A percentile compares a stretch with the other conserved stretches of the same genome.
These are phyloP conservation scores for Drosophila antonietae DNA, from an alignment of 2,888 invertebrate genomes.

Conservation along the genomic window DNA sequence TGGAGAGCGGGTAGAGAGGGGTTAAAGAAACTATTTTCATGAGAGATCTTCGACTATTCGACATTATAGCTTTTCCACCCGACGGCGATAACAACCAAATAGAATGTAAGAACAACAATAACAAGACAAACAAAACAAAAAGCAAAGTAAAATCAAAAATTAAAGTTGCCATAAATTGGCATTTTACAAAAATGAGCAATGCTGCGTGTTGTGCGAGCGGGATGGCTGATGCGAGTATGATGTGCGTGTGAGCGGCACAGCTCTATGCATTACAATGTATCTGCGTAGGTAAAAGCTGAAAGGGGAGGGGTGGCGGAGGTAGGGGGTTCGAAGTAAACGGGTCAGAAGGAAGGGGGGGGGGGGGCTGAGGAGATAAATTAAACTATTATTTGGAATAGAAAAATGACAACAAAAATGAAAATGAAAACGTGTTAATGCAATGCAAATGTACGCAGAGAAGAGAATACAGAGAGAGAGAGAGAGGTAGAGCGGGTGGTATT, in stretches of 20 bases:
- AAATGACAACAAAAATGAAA: conserved; percentile 13
- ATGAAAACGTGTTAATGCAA: conserved; percentile 23
- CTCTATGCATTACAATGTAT: conserved; percentile 18
- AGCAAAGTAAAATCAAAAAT: conserved; percentile 19
- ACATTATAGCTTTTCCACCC: background rate
- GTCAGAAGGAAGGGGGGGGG: background rate
- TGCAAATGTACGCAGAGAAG: background rate
- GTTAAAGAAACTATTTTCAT: conserved; percentile 22
- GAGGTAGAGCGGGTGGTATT: background rate
- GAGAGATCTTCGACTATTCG: conserved; percentile 37
- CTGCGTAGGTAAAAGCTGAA: background rate
- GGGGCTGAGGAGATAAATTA: conserved; percentile 6
- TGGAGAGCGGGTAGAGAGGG: background rate
- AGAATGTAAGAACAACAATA: background rate
- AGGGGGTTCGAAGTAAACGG: too few species aligned
- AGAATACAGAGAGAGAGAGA: background rate
- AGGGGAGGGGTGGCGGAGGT: background rate
- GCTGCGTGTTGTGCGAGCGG: conserved; percentile 35
- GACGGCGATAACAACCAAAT: conserved; percentile 6
- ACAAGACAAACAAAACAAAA: conserved; percentile 14
- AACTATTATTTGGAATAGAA: conserved; percentile 9
- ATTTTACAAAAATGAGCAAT: conserved; percentile 33
- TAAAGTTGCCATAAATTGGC: conserved; percentile 41
- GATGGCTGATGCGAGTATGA: conserved; percentile 1
- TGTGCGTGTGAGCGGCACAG: conserved; percentile 32